A percentile compares a stretch with the other conserved stretches of the same genome.
Evolutionary conservation across 1,140 invertebrate genomes (phyloP).

Genomic region (Drosophila pallidifrons): DNA sequence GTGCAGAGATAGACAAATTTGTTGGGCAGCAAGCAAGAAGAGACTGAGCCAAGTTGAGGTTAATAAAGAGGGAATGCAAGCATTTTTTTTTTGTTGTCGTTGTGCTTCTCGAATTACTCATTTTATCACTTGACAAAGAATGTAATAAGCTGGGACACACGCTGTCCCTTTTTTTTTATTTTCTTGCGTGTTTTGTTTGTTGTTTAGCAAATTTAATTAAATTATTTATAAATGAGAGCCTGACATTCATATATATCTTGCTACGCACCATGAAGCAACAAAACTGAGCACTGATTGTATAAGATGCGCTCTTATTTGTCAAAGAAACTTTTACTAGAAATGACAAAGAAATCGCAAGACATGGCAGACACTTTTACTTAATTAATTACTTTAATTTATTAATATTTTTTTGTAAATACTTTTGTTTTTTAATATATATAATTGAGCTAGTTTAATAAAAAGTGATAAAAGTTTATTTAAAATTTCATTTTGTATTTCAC

Average conservation of each 20-base stretch:
- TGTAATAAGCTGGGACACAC: constrained; percentile 9
- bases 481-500: too few species aligned
- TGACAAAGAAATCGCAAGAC: background rate
- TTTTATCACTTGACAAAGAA: constrained; percentile 12
- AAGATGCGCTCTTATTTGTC: background rate
- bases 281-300: background rate
- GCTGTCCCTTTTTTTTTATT: background rate
- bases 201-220: constrained; percentile 10
- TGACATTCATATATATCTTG: background rate
- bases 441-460: too few species aligned
- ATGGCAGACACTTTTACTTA: too few species aligned
- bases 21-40: background rate
- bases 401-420: too few species aligned
- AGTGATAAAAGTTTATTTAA: too few species aligned
- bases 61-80: background rate
- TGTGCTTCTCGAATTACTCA: constrained; percentile 11
- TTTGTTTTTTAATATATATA: too few species aligned
- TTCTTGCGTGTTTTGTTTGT: background rate
- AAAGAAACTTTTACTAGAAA: background rate
- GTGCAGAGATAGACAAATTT: background rate
- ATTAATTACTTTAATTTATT: too few species aligned
- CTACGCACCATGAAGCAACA: background rate
- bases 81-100: background rate
- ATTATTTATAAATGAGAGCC: constrained; percentile 6
- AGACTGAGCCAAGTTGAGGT: background rate